Base-by-base conservation (phyloP, 2,888 invertebrate genomes). In the Oasisia sp. region DNA sequence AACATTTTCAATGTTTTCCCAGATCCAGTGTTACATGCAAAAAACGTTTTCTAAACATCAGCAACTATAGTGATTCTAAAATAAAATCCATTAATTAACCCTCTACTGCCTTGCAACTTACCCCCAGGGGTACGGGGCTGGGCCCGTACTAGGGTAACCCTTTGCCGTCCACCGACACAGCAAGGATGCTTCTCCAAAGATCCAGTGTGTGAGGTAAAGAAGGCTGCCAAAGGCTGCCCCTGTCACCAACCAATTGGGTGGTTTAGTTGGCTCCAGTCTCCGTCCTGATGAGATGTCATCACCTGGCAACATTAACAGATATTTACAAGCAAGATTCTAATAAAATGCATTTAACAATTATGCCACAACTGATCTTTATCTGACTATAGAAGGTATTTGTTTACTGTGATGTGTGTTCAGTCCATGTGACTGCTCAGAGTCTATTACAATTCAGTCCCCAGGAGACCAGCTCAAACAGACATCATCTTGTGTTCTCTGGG, bases 141-240 rank as follows among this genome's bases (percentile, higher is more conserved):
- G 96, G 45, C 96, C 96, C 91, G 94, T 93, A 92, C 95, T 93
- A 12, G 96, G 96, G 93, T 95, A 96, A 5, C 95, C 95, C 44
- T 93, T 94, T 11, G 96, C 96, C 1, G 95, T 94, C 96, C 96
- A 96, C 74, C 96, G 94, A 19, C 95, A 94, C 14, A 96, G 94
- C 5, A 96, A 93, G 0, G 96, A 96, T 9, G 95, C 95, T 92
- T 96, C 96, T 32, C 96, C 96, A 94, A 96, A 96, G 91, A 95
- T 94, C 94, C 95, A 95, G 91, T 96, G 95, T 38, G 95, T 95
- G 89, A 96, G 93, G 93, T 95, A 96, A 89, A 96, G 91, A 74
- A 96, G 94, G 94, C 96, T 96, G 38, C 96, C 96, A 92, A 96
- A 95, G 0, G 95, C 95, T 8, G 96, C 90, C 0, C 95, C 95